These are phyloP conservation scores for Chitala chitala DNA, from an alignment of 2,113 vertebrate genomes.

Conservation along the genomic window DNA sequence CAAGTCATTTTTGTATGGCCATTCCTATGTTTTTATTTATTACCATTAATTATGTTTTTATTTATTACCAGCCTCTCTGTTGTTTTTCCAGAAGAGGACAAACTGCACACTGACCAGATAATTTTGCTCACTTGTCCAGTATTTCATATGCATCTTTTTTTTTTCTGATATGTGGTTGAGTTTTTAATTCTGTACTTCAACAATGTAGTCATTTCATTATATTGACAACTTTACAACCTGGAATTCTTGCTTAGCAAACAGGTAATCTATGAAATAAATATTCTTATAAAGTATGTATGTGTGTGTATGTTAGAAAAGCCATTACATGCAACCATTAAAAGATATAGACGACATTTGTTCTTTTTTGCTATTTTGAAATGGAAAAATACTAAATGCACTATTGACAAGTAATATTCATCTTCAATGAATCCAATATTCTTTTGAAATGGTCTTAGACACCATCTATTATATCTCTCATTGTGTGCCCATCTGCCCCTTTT, in stretches of 20 bases:
- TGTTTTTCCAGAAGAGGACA: not conserved
- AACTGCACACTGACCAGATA: not conserved
- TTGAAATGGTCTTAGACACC: conserved; percentile 98
- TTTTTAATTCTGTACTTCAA: not conserved
- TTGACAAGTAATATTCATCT: conserved; percentile 99
- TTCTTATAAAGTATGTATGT: not conserved
- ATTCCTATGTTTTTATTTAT: conserved; percentile 1
- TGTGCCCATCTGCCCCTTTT: conserved; percentile 99
- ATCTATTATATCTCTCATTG: conserved; percentile 99
- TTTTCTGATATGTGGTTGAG: not conserved
- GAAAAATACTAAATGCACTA: conserved; percentile 74
- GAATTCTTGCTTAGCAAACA: too few relatives aligned
- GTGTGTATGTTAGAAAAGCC: not conserved
- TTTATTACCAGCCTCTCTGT: too few relatives aligned
- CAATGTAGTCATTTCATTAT: too few relatives aligned
- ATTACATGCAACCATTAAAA: conserved; percentile 29
- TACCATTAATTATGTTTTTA: too few relatives aligned
- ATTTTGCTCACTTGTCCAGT: not conserved
- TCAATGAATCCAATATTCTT: conserved; percentile 99
- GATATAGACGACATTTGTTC: conserved; percentile 72
- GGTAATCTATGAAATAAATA: not conserved
- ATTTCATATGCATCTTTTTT: not conserved
- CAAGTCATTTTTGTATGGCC: not conserved
- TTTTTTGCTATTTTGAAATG: conserved; percentile 96
- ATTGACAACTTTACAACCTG: too few relatives aligned